Base-by-base conservation (phyloP, 1,140 invertebrate genomes). In the Drepana arcuata region DNA sequence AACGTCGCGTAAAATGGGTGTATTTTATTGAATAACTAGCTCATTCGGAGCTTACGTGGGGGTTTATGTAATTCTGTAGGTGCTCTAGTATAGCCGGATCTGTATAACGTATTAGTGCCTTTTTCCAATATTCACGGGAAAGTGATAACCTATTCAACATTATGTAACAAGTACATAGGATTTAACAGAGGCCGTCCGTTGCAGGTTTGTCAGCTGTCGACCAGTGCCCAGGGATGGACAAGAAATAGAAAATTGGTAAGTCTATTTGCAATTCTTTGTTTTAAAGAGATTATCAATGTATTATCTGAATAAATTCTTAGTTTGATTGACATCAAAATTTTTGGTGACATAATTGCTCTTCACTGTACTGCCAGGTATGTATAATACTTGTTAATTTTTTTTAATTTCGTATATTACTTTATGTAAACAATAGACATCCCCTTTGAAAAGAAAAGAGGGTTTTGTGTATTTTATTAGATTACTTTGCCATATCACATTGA, bases 181-280 rank as follows among this genome's bases (percentile, higher is more conserved):
- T 63, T 36, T 75, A 74, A 70, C 65, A 55, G 47, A 59, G 44
- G 61, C 45, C 56, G 43, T 69, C 51, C 61, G 50, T 79, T 88
- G 39, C 79, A 91, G 90, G 83, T 86, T 41, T 86, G 80, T 74
- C 86, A 87, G 63, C 89, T 89, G 78, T 90, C 89, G 23, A 91
- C 91, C 32, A 80, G 83, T 36, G 73, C 88, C 45, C 88, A 87
- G 67, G 88, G 88, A 81, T 92, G 91, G 90, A 88, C 89, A 35
- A 90, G 84, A 68, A 86, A 87, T 57, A 88, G 88, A 55, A 93
- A 93, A 88, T 84, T 88, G 74, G 92, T 94, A 87, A 84, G 88
- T 88, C 16, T n/a, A 33, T 45, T 46, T 32, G 23, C 30, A 23
- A 25, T 29, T 24, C 11, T 12, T 21, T 39, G 23, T n/a, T n/a